Evolutionary conservation across 2,888 invertebrate species (phyloP), one percentile per base, ranked within the genome.

Genomic region (Lottia scabra): DNA sequence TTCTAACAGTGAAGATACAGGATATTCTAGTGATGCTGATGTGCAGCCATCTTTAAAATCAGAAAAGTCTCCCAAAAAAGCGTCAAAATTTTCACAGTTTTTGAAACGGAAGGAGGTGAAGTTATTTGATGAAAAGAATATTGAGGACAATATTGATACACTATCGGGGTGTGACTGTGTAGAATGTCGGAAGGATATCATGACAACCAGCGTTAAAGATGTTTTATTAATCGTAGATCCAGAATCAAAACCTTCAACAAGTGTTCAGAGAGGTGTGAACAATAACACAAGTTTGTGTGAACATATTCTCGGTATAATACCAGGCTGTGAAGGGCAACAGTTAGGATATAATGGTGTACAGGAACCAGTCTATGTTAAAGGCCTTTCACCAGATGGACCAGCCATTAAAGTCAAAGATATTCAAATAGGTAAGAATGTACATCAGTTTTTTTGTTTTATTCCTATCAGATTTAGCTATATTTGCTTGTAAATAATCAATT

Each of bases 11-110:
- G 81, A 81, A 65, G 81, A 81, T 70, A 80, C 80, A 13, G 81
- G 81, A 0, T 81, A 81, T 68, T 81, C 81, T 16, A 80, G 81
- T 64, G 80, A 82, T 76, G 75, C 78, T 46, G 80, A 82, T 23
- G 45, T 65, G 44, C 70, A 65, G 5, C 66, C 70, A 44, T 62
- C 23, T 13, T 65, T 15, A 43, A 65, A 64, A 45, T 26, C 38
- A n/a, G 69, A 69, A 63, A 63, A 63, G 6, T 43, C 23, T 5
- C n/a, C 63, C 8, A 70, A 65, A 43, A 70, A 70, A 23, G 30
- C 62, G 16, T 43, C 44, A 15, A 48, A 56, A 15, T 65, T 70
- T 64, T 45, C 68, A 26, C 63, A 45, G 13, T 63, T 69, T 43
- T 16, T 69, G 44, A 69, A 69, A 27, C 56, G 63, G 63, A 63